phyloP scores from a whole-genome alignment of 2,888 invertebrate species.

The Stenolophus ochropezus region DNA sequence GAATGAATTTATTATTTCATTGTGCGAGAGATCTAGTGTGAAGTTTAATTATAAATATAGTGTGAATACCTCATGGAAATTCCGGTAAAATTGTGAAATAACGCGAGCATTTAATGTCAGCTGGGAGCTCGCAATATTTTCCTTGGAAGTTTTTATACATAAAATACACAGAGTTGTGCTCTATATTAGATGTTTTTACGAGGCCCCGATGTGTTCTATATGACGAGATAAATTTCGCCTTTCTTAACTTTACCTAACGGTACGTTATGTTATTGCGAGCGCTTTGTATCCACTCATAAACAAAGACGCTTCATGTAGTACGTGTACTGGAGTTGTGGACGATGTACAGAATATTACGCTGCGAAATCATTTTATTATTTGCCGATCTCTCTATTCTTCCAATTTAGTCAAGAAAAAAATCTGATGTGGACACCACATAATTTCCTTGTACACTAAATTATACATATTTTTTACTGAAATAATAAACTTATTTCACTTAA shows the following conservation, averaged over 20 bases:
- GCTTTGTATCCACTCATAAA: slow-evolving; percentile 19
- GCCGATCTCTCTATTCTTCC: too few species aligned
- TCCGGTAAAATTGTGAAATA: slow-evolving; percentile 57
- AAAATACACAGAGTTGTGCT: slow-evolving; percentile 7
- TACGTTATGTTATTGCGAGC: slow-evolving; percentile 30
- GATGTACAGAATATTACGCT: too few species aligned
- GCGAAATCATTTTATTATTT: too few species aligned
- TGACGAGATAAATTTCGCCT: slow-evolving; percentile 37
- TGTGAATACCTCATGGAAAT: neutral
- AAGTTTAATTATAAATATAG: neutral
- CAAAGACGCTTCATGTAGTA: neutral
- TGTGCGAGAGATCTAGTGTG: neutral
- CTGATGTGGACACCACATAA: too few species aligned
- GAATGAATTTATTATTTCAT: neutral
- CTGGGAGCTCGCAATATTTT: neutral
- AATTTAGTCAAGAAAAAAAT: too few species aligned
- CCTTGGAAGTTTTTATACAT: neutral
- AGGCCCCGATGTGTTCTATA: slow-evolving; percentile 31
- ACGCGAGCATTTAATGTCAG: neutral
- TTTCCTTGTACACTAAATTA: too few species aligned
- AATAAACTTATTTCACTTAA: too few species aligned
- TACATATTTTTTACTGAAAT: too few species aligned
- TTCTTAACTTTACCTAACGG: slow-evolving; percentile 13
- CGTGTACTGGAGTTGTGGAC: neutral
- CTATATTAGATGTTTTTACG: slow-evolving; percentile 36